Conservation (phyloP, 2,888 invertebrate species). For the Cataglyphis livida region DNA sequence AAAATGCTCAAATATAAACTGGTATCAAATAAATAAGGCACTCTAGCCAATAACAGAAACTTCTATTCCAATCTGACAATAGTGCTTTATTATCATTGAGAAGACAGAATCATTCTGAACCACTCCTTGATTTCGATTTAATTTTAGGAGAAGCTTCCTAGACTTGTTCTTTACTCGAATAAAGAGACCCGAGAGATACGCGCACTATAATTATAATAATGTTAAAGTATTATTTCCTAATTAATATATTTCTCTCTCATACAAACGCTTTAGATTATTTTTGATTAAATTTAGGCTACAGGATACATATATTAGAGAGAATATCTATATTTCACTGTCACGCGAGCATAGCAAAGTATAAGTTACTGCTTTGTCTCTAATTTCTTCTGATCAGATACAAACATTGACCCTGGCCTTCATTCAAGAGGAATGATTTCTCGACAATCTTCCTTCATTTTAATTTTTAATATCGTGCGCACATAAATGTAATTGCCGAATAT, state of each 20-base stretch:
- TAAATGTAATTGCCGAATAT: constrained; percentile 1
- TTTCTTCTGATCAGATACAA: background rate
- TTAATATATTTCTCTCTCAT: background rate
- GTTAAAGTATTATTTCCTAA: background rate
- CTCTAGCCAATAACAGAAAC: constrained; percentile 5
- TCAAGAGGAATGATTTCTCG: background rate
- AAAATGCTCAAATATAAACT: background rate
- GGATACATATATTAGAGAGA: background rate
- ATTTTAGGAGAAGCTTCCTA: constrained; percentile 14
- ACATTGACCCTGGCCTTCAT: constrained; percentile 8
- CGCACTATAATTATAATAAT: background rate
- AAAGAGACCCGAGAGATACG: background rate
- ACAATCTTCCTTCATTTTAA: background rate
- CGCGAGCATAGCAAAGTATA: background rate
- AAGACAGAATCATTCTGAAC: background rate
- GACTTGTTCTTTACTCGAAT: background rate
- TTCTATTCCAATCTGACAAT: constrained; percentile 23
- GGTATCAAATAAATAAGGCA: background rate
- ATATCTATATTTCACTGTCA: background rate
- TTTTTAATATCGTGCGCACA: background rate
- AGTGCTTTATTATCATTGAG: constrained; percentile 16
- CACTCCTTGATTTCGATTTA: constrained; percentile 15
- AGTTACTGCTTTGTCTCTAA: background rate
- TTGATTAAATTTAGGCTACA: constrained; percentile 7
- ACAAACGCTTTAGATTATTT: background rate